Evolutionary conservation across 1,140 invertebrate genomes (phyloP), one percentile per base, ranked within the genome.

Genomic region (Cydia strobilella): DNA sequence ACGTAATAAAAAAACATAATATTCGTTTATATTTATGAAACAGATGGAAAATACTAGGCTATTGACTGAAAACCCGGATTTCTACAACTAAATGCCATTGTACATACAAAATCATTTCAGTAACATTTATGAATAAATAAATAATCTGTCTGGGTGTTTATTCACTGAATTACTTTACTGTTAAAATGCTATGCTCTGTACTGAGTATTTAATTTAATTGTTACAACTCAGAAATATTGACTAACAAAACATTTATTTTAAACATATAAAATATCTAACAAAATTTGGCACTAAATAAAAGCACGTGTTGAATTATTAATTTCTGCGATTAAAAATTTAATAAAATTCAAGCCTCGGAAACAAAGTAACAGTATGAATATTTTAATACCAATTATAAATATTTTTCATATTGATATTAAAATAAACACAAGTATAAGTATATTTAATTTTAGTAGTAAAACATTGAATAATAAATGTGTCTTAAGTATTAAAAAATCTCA

Each of bases 201-300:
- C 51, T 23, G 54, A 59, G 54, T 59, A 59, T 59, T 59, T 59
- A 59, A 23, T 59, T 59, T 10, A 23, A 23, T 59, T 20, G 18
- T 59, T 59, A 51, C 15, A 23, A 59, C 51, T 18, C 51, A 54
- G n/a, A 54, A 23, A 23, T 59, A 59, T 18, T 20, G 9, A 59
- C 54, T 59, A 59, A 59, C 20, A 59, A 59, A 59, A 20, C 2
- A 59, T 59, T 54, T 5, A 54, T 54, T 54, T 54, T 20, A 59
- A 59, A 59, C 20, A 9, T 59, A 59, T 59, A 59, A 59, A 20
- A 31, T 23, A 59, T 23, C 9, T 3, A 23, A 59, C 18, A 59
- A 59, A 59, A 59, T 23, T 59, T 59, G 54, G 54, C 54, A 59
- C 54, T 23, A 59, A 59, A 23, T 59, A 59, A n/a, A 59, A 59